Percentiles rank a stretch among this genome's conserved stretches.
phyloP scores from a whole-genome alignment of 1,140 invertebrate species.

The Drosophila asahinai region DNA sequence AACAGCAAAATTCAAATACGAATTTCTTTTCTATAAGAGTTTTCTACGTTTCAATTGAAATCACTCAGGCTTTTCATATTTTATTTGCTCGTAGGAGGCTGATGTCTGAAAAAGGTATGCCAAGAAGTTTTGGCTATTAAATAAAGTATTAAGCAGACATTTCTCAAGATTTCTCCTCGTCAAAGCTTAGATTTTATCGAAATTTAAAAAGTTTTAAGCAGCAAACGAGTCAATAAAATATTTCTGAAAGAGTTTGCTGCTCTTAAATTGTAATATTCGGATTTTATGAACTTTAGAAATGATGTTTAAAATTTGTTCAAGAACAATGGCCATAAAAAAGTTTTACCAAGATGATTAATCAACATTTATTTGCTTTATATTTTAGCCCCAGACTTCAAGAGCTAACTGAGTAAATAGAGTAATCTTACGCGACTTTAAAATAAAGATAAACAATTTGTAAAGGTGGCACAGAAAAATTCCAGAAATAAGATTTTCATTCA shows the following conservation, averaged over 20 bases:
- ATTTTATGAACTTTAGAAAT: no score
- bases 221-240: neutral
- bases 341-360: neutral
- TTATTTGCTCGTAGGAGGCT: neutral
- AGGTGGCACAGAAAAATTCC: conserved; percentile 5
- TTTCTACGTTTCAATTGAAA: conserved; percentile 25
- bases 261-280: neutral
- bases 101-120: conserved; percentile 4
- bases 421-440: neutral
- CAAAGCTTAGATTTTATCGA: conserved; percentile 1
- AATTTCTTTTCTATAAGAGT: conserved; percentile 21
- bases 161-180: conserved; percentile 3
- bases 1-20: conserved; percentile 13
- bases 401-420: neutral
- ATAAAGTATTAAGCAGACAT: conserved; percentile 12
- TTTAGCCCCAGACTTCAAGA: neutral
- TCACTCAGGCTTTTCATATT: conserved; percentile 19
- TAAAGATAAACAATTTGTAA: conserved; percentile 2
- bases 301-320: neutral
- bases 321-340: neutral
- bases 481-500: conserved; percentile 11
- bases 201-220: conserved; percentile 10
- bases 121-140: conserved; percentile 16
- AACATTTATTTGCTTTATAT: neutral
- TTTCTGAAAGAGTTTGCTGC: neutral